phyloP scores from a whole-genome alignment of 2,888 invertebrate genomes.

The Drosophila flavopinicola region DNA sequence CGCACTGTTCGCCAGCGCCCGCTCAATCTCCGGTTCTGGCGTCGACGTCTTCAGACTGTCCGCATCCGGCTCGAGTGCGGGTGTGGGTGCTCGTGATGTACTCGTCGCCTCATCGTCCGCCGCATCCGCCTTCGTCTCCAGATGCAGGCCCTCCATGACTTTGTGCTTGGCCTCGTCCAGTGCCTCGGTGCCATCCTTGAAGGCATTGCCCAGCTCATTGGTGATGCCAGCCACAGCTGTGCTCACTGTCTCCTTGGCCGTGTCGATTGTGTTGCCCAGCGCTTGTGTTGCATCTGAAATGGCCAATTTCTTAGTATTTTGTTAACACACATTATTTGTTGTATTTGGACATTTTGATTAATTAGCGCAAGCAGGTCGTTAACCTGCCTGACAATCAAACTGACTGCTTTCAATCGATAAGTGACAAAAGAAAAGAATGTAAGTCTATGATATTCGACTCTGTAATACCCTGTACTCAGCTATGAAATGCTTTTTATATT shows the following conservation, averaged over 20 bases:
- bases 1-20: slow-evolving; percentile 75
- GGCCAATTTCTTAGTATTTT: slow-evolving; percentile 1
- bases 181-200: slow-evolving; percentile 72
- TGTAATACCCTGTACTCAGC: neutral
- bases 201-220: slow-evolving; percentile 73
- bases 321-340: neutral
- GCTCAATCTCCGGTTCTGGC: slow-evolving; percentile 84
- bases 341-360: neutral
- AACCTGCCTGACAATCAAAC: slow-evolving; percentile 17
- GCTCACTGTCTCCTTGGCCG: slow-evolving; percentile 79
- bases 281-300: slow-evolving; percentile 69
- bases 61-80: slow-evolving; percentile 62
- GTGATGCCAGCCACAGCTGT: slow-evolving; percentile 75
- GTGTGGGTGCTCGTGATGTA: slow-evolving; percentile 61
- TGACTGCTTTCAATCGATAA: slow-evolving; percentile 16
- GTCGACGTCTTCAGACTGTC: slow-evolving; percentile 83
- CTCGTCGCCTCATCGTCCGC: slow-evolving; percentile 30
- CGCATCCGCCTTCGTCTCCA: slow-evolving; percentile 41
- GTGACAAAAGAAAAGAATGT: neutral
- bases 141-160: slow-evolving; percentile 76
- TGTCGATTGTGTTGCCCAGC: slow-evolving; percentile 70
- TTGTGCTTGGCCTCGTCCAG: slow-evolving; percentile 76
- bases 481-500: neutral
- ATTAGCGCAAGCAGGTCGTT: slow-evolving; percentile 12
- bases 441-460: neutral